phyloP scores from a whole-genome alignment of 2,113 vertebrate genomes.

The Oreochromis spilurus region DNA sequence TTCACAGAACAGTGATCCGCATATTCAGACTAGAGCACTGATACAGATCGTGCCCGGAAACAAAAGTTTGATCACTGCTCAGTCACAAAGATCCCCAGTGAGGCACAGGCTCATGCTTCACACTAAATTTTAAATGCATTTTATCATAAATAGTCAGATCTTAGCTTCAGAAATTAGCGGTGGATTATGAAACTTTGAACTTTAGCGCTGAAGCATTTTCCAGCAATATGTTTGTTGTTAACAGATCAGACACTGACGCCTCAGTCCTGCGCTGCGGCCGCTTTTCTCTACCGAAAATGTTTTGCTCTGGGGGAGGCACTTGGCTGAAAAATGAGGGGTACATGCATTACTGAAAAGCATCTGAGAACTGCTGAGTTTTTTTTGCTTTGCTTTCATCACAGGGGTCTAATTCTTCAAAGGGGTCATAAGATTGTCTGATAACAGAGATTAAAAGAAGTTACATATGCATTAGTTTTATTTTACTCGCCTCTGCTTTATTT shows the following conservation, averaged over 20 bases:
- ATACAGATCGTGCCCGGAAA: neutral
- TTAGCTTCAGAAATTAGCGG: neutral
- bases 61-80: neutral
- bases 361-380: neutral
- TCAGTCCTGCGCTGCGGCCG: neutral
- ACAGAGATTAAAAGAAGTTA: neutral
- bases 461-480: neutral
- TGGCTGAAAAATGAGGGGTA: neutral
- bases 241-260: neutral
- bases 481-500: neutral
- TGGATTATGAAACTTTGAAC: neutral
- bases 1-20: neutral
- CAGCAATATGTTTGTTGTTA: neutral
- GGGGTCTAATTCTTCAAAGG: neutral
- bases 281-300: neutral
- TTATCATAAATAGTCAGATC: neutral
- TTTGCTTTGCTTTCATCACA: neutral
- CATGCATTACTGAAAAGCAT: neutral
- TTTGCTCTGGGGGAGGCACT: neutral
- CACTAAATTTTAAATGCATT: neutral
- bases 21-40: neutral
- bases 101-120: neutral
- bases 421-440: neutral
- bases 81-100: neutral
- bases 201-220: fast-evolving